Evolutionary conservation across 2,888 invertebrate species (phyloP), one percentile per base, ranked within the genome.

Genomic region (Erpobdella octoculata): DNA sequence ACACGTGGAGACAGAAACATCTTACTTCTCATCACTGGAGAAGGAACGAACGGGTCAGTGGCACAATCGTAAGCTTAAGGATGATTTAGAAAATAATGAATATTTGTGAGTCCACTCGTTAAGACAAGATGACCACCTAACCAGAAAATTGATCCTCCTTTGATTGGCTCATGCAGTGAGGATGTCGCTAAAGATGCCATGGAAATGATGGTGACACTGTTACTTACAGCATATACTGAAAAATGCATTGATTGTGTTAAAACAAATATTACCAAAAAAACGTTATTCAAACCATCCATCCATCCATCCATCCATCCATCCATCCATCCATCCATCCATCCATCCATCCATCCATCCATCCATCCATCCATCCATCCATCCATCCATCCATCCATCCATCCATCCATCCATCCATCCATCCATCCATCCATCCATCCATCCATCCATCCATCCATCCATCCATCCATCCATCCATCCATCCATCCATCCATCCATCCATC

Each of bases 351-450:
- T 41, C 41, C 41, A 41, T 41, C 41, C 41, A 41, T 41, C 18
- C n/a, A 18, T 41, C 41, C 41, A 41, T 9, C 18, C 18, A 18
- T 48, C 48, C 48, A 48, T 48, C 48, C 48, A 9, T 48, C 48
- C 48, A 9, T 48, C 48, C 12, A 9, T 48, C 48, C 48, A 48
- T 48, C 48, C 12, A 48, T 48, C 48, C 48, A 48, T 48, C 48
- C 48, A 48, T 48, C 48, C 48, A 48, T 48, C 48, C 48, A 48
- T 48, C 9, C 48, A 48, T 53, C 53, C 53, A 53, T 6, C 53
- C 53, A 2, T 15, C 53, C 53, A 53, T 53, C 53, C 53, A 28
- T 53, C 53, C 6, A 6, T 53, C 53, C 53, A n/a, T 53, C 15
- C 53, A 15, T 53, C 53, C 48, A 9, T 6, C 48, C 9, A 9